phyloP scores from a whole-genome alignment of 2,113 vertebrate genomes.

The Thalassarche chlororhynchos region DNA sequence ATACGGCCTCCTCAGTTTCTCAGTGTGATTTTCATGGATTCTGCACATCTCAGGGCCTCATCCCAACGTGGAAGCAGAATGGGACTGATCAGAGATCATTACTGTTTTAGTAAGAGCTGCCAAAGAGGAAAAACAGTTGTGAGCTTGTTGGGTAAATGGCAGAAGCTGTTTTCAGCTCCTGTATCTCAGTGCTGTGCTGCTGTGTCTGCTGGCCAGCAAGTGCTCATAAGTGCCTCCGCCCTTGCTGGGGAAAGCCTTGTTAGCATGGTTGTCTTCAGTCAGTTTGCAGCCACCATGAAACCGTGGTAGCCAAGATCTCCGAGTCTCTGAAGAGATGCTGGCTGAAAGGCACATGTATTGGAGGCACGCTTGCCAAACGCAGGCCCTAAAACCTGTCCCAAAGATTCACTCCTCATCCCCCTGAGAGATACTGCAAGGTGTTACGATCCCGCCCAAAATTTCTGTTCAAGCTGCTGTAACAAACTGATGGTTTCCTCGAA shows the following conservation, averaged over 20 bases:
- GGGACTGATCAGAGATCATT: background rate
- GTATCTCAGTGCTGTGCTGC: background rate
- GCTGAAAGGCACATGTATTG: background rate
- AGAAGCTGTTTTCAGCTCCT: background rate
- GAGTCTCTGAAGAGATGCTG: background rate
- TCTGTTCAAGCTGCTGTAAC: background rate
- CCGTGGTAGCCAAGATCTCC: background rate
- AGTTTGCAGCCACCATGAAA: background rate
- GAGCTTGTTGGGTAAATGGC: background rate
- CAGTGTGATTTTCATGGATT: background rate
- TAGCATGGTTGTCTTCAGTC: background rate
- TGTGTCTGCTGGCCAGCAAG: background rate
- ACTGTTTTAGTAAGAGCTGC: background rate
- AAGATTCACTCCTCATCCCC: background rate
- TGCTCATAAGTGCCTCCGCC: background rate
- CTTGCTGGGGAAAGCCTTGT: background rate
- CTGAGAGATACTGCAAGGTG: background rate
- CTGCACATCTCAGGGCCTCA: background rate
- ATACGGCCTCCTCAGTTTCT: background rate
- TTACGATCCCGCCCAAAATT: background rate
- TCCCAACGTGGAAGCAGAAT: background rate
- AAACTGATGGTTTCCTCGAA: background rate
- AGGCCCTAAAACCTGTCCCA: background rate
- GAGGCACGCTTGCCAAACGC: fast-evolving
- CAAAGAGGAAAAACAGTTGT: background rate